Evolutionary conservation across 92 coral and sea anemone genomes (phyloP), one percentile per base, ranked within the genome.

Genomic region (Heliopora coerulea): DNA sequence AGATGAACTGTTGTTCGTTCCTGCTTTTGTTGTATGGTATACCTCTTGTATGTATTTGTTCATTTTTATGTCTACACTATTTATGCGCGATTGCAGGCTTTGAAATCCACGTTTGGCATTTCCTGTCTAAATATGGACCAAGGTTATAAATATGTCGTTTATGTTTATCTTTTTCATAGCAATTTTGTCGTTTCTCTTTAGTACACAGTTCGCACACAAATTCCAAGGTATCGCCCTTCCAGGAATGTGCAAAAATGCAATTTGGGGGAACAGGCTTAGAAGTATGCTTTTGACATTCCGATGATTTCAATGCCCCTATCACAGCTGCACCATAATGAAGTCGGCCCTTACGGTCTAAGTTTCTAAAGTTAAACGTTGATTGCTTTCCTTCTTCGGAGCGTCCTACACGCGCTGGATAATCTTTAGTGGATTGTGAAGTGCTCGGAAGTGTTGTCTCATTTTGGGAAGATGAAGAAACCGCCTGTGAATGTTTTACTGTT

Each of bases 271-370:
- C n/a, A 46, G n/a, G 3, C 13, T 18, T 9, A 9, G 18, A 19
- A 13, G 42, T n/a, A 57, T 82, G 89, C 24, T 3, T 26, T 0
- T 9, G 24, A 48, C 89, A 86, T 19, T 81, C 89, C 8, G 26
- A 20, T 13, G 89, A 82, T 30, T 86, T 86, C 31, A 24, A 21
- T 13, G 63, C 81, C 3, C 86, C 58, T 41, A 13, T 61, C 24
- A 86, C 86, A 6, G 13, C 25, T 0, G 86, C 77, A 21, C 89
- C 89, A 39, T 86, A 86, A 42, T 86, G 89, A 18, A 86, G 17
- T 64, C 59, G 74, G 8, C 86, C 89, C 0, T 3, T 17, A 3
- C 27, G 7, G 20, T 73, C 86, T 14, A 75, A 74, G 46, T 19
- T 37, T 48, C 3, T 27, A 13, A 50, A 27, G 6, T 30, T 46